Base-by-base conservation (phyloP, 2,797 vertebrate species). In the Gambelia wislizenii region DNA sequence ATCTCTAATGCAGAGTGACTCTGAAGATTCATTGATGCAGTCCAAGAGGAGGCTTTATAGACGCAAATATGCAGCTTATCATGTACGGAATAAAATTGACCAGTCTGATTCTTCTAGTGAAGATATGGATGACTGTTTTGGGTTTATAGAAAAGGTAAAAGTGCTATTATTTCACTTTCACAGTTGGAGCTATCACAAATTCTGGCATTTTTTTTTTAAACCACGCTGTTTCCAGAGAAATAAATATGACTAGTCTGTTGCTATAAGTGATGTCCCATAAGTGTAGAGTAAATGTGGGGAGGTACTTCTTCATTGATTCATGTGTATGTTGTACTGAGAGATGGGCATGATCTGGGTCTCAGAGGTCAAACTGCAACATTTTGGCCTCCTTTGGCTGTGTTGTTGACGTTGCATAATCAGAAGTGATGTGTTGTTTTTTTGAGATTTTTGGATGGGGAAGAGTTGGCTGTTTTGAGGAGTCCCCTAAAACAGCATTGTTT, bases 41-140 rank as follows among this genome's bases (percentile, higher is more conserved):
- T 89, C 92, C 27, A 93, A 95, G 93, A 91, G 93, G 84, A n/a
- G 98, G 33, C 90, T 96, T 18, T 93, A 96, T 84, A 92, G 96
- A n/a, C 92, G 96, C 77, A 97, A 96, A 92, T 96, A 94, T 0
- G 77, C 87, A 44, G 95, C 6, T 84, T 95, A 96, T 80, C 93
- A 95, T 42, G 95, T 94, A 44, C 92, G 96, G 36, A 97, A 97
- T 3, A 91, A 95, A 33, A 92, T 96, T 33, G 96, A 96, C 47
- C 97, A 97, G 9, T 96, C 97, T 3, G 98, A 99, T 16, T 95
- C 97, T 9, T 99, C 98, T 0, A 99, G 98, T 89, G 99, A 99
- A 89, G 98, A 99, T 87, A 97, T 97, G 89, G 98, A 98, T 84
- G 98, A 98, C 87, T 98, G 98, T 0, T 96, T 97, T 3, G 97